Base-by-base conservation (phyloP, 2,888 invertebrate genomes). In the Tenthredo notha region DNA sequence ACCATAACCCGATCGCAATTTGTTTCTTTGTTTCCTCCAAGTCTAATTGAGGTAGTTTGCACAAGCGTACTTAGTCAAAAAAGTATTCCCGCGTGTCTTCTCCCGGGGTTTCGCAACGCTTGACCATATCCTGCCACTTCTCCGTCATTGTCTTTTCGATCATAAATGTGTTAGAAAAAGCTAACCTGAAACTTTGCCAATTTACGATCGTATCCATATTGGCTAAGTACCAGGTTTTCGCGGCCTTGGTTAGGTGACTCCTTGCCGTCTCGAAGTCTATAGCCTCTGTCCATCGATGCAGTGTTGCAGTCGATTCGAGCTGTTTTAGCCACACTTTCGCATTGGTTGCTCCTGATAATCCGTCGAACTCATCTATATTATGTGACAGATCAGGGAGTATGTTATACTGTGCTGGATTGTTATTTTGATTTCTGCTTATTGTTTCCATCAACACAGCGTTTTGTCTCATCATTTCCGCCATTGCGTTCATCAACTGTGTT, bases 241-340 rank as follows among this genome's bases (percentile, higher is more conserved):
- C 85, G 7, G 75, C 86, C 9, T 70, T 85, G 12, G 82, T 84
- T 3, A 86, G 50, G 61, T 87, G 86, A 7, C 84, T 50, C 85
- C 86, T 50, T 7, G 87, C 87, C 1, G 86, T 87, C 54, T 88
- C 88, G 18, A 87, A 84, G 0, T 86, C 84, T 21, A 87, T 80
- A 43, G 75, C 86, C 4, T 85, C 84, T 18, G 87, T 86, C 86
- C 87, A 87, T 12, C 67, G 47, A 40, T 86, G 86, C 9, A 88
- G 75, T 5, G 33, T 84, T 4, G 74, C 40, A 21, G 84, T 85
- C 12, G 85, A 47, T 29, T 85, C 84, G 0, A 85, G 67, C 21
- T 84, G 84, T 29, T 74, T 85, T 21, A 85, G 1, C 87, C 86
- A 87, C 1, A 25, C 61, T 25, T 61, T 33, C 9, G 84, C 86